These are phyloP conservation scores for Halictus quadricinctus DNA, from an alignment of 2,888 invertebrate genomes.

Conservation along the genomic window DNA sequence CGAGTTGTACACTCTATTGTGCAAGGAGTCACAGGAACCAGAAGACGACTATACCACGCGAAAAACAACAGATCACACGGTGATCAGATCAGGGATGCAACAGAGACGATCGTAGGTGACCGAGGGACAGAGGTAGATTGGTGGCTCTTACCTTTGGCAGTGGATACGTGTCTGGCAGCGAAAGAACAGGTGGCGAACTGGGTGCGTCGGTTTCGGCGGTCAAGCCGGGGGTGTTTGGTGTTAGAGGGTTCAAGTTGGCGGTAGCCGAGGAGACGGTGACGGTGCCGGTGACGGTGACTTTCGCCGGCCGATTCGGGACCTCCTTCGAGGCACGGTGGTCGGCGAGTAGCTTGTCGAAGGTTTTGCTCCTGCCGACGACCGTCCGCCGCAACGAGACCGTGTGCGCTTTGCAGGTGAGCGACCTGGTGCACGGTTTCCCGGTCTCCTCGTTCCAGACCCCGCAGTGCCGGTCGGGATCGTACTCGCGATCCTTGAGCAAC, in stretches of 20 bases:
- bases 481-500: slow-evolving; percentile 85
- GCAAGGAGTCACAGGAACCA: neutral
- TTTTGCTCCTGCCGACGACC: slow-evolving; percentile 88
- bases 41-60: neutral
- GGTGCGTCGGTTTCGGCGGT: slow-evolving; percentile 86
- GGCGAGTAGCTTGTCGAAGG: slow-evolving; percentile 89
- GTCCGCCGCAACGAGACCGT: slow-evolving; percentile 88
- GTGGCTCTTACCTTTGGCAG: slow-evolving; percentile 78
- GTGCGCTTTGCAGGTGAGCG: slow-evolving; percentile 89
- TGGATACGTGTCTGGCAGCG: slow-evolving; percentile 81
- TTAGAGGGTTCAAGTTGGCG: slow-evolving; percentile 73
- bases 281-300: slow-evolving; percentile 70
- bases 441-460: slow-evolving; percentile 89
- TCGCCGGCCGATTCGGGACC: slow-evolving; percentile 75
- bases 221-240: slow-evolving; percentile 82
- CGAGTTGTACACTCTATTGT: neutral
- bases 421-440: slow-evolving; percentile 90
- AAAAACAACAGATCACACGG: neutral
- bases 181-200: slow-evolving; percentile 80
- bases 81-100: slow-evolving; percentile 4
- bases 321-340: slow-evolving; percentile 89
- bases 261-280: slow-evolving; percentile 71
- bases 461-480: slow-evolving; percentile 92
- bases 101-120: neutral
- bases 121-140: neutral